Base-by-base conservation (phyloP, 2,797 vertebrate species). In the Mallotus villosus region DNA sequence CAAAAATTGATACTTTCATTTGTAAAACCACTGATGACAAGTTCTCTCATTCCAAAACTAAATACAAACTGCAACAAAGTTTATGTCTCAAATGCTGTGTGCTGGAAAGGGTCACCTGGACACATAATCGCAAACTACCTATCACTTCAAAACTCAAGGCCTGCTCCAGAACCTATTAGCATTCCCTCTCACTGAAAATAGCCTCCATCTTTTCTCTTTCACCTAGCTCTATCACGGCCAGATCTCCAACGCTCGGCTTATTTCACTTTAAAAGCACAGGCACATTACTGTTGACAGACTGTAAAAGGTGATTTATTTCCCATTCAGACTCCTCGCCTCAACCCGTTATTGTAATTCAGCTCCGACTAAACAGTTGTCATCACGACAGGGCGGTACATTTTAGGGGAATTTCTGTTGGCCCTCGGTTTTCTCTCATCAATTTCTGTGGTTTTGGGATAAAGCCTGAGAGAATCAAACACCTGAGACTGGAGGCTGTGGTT, bases 261-360 rank as follows among this genome's bases (percentile, higher is more conserved):
- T 88, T 91, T 85, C 78, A 84, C 67, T 88, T 84, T 86, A 80
- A 81, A 87, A 79, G 85, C 81, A 17, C 70, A 49, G 81, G 75
- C 82, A 75, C 87, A 87, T 89, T 89, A 86, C 79, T 70, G 51
- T 74, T 88, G 89, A 90, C 89, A 87, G 82, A 89, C 78, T 77
- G 86, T 82, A 86, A 86, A 85, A 82, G 74, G 78, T 89, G 89
- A 92, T 92, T 90, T 89, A 92, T 90, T 63, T 41, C 67, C 63
- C 62, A 46, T 74, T 82, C 74, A 14, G 75, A 68, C 75, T 51
- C 27, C 74, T 63, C 64, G 78, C 80, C 81, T 63, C 68, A 55
- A 81, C 84, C 89, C 85, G 86, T 82, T 88, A 81, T 77, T 85
- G 78, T 86, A 90, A 89, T 89, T 84, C 81, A 80, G 82, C 71